Evolutionary conservation across 2,113 vertebrate species (phyloP).

Genomic region (Nibea albiflora): DNA sequence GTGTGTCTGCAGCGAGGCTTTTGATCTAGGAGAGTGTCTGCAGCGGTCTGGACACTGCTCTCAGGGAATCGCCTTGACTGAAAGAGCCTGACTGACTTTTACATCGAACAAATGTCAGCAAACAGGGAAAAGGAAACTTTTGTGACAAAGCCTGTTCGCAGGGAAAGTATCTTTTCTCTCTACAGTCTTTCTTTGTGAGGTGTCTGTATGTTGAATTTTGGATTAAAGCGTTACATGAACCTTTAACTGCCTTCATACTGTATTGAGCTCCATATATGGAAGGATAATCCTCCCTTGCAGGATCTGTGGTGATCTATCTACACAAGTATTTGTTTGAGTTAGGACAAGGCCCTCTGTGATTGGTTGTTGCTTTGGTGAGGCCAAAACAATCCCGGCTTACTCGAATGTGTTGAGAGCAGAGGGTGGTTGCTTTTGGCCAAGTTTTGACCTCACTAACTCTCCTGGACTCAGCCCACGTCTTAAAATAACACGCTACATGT

Average conservation of each 20-base stretch:
- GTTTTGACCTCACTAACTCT: conserved; percentile 62
- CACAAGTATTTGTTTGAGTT: conserved; percentile 69
- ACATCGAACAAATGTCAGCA: conserved; percentile 1
- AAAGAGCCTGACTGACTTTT: not conserved
- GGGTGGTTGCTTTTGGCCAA: conserved; percentile 46
- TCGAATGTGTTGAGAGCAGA: conserved; percentile 41
- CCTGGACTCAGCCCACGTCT: conserved; percentile 47
- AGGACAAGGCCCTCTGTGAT: conserved; percentile 26
- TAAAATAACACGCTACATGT: conserved; percentile 64
- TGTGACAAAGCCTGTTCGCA: not conserved
- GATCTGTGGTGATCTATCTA: conserved; percentile 47
- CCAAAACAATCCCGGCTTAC: conserved; percentile 40
- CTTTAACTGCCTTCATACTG: conserved; percentile 1
- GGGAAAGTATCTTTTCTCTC: not conserved
- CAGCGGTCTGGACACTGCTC: not conserved
- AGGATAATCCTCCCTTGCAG: conserved; percentile 26
- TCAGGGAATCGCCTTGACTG: conserved; percentile 16
- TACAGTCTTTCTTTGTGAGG: not conserved
- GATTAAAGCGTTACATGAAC: not conserved
- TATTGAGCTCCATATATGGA: conserved; percentile 59
- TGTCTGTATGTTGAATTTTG: conserved; percentile 1
- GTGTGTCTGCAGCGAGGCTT: conserved; percentile 24
- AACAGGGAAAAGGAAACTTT: not conserved
- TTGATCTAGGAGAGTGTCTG: conserved; percentile 33
- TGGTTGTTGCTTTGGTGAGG: conserved; percentile 43